These are phyloP conservation scores for Callyntrura sp. DNA, from an alignment of 2,888 invertebrate genomes.

Conservation along the genomic window DNA sequence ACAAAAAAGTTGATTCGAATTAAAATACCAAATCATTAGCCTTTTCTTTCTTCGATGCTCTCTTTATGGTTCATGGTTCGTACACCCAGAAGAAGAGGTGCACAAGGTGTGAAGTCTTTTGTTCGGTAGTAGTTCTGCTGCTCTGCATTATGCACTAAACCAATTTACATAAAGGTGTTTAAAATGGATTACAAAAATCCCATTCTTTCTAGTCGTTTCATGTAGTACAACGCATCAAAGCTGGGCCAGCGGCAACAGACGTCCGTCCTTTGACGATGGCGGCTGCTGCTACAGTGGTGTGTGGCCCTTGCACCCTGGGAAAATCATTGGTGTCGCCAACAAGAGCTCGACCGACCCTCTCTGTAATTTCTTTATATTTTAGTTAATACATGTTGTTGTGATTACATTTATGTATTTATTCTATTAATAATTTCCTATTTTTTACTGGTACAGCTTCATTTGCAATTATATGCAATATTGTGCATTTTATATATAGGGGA, in stretches of 20 bases:
- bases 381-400: no score
- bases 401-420: no score
- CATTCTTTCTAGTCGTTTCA: no score
- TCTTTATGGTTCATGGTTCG: not conserved
- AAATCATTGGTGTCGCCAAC: constrained; percentile 44
- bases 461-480: no score
- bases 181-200: constrained; percentile 44
- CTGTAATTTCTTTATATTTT: constrained; percentile 10
- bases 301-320: constrained; percentile 52
- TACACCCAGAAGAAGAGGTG: not conserved
- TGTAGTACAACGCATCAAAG: no score
- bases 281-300: no score
- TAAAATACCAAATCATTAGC: constrained; percentile 66
- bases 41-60: not conserved
- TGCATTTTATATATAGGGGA: no score
- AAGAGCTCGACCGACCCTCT: not conserved
- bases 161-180: constrained; percentile 56
- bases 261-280: not conserved
- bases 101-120: no score
- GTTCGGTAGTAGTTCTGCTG: no score
- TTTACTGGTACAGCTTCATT: no score
- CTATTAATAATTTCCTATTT: no score
- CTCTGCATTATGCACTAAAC: constrained; percentile 7
- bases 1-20: constrained; percentile 45
- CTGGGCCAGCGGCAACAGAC: constrained; percentile 28